Conservation (phyloP, 2,113 vertebrate genomes). For the Megalops atlanticus region DNA sequence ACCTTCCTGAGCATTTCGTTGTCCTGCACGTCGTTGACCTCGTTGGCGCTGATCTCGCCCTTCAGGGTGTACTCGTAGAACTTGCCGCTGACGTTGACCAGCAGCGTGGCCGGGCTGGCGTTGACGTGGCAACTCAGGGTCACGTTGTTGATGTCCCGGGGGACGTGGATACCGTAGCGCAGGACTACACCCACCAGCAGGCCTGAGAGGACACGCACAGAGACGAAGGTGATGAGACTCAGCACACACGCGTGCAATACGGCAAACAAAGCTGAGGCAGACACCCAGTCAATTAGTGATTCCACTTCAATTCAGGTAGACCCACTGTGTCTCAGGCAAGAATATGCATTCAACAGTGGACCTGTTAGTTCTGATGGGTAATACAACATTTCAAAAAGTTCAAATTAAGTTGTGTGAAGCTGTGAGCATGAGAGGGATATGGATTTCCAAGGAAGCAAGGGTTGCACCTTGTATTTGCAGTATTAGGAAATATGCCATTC, state of each 20-base stretch:
- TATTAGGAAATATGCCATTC: not conserved
- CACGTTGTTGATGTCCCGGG: slow-evolving; percentile 81
- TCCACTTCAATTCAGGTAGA: no score
- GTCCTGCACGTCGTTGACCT: slow-evolving; percentile 82
- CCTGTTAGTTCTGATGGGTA: not conserved
- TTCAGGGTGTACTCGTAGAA: slow-evolving; percentile 96
- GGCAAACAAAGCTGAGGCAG: not conserved
- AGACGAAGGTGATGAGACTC: not conserved
- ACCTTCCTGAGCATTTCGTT: slow-evolving; percentile 99
- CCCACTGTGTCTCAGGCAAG: not conserved
- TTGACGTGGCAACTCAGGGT: slow-evolving; percentile 87
- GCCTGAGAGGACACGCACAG: slow-evolving; percentile 65
- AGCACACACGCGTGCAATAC: not conserved
- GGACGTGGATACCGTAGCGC: slow-evolving; percentile 90
- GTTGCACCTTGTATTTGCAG: not conserved
- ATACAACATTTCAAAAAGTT: not conserved
- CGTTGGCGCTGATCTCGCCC: slow-evolving; percentile 82
- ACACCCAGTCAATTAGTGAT: not conserved
- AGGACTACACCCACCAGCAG: slow-evolving; percentile 89
- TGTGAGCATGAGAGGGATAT: no score
- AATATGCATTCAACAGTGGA: not conserved
- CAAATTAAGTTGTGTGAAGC: not conserved
- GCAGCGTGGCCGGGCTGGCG: slow-evolving; percentile 85
- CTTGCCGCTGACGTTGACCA: slow-evolving; percentile 91
- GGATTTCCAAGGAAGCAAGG: not conserved